Base-by-base conservation (phyloP, 2,888 invertebrate species). In the Eudasyphora cyanicolor region DNA sequence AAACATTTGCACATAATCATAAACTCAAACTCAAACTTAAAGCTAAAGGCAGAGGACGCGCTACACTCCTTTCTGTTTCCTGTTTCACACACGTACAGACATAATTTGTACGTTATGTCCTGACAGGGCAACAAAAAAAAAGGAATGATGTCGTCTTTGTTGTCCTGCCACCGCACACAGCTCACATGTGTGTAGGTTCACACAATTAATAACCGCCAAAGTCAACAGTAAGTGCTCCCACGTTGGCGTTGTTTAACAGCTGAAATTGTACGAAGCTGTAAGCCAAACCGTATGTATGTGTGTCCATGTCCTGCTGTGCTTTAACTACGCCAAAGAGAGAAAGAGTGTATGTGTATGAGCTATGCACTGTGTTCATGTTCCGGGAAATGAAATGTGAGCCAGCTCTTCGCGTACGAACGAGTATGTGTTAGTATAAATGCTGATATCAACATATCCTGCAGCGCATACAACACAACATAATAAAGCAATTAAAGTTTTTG, bases 181-280 rank as follows among this genome's bases (percentile, higher is more conserved):
- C 51, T 57, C 83, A 76, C 81, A 84, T 81, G 78, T 84, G 83
- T 74, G 49, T 74, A 42, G 64, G 60, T 78, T 84, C 81, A 81
- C 81, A 84, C 81, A 84, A 84, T 81, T 84, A 81, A 81, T 84
- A 84, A 84, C 84, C 81, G 81, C 81, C 78, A 84, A 84, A 84
- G 78, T 84, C 84, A 84, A 78, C 84, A 81, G 73, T 74, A 78
- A 77, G 62, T 62, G 64, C 78, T 71, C 29, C 19, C 14, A 64
- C 64, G 19, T 64, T 64, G 32, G 64, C 17, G 32, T 35, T 64
- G 64, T 64, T 64, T 64, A 64, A 64, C 64, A 64, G 12, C 38
- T 21, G 64, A 17, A 38, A 64, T 67, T 75, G 62, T 27, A n/a
- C 60, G n/a, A n/a, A 14, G 60, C 14, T 75, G 45, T 29, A 32